phyloP scores from a whole-genome alignment of 1,140 invertebrate genomes.

The Trichonephila clavipes region DNA sequence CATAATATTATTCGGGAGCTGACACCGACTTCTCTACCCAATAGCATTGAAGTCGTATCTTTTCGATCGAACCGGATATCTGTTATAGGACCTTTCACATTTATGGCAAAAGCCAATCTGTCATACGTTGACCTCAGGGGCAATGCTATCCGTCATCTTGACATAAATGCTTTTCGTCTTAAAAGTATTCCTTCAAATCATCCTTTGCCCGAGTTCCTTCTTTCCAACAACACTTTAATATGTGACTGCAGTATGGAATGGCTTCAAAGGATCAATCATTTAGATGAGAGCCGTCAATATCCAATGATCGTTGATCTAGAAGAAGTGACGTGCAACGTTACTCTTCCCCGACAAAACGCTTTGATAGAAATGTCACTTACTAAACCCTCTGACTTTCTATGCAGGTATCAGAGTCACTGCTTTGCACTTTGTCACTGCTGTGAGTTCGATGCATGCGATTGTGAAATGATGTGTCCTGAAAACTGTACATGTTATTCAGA shows the following conservation, averaged over 20 bases:
- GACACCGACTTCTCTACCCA: constrained; percentile 87
- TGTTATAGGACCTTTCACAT: constrained; percentile 89
- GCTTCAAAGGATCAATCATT: constrained; percentile 89
- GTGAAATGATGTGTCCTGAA: constrained; percentile 95
- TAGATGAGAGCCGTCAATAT: constrained; percentile 87
- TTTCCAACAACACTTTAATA: constrained; percentile 92
- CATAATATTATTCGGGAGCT: constrained; percentile 90
- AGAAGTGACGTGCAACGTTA: constrained; percentile 87
- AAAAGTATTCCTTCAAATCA: constrained; percentile 80
- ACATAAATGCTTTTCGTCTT: constrained; percentile 88
- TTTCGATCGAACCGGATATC: constrained; percentile 91
- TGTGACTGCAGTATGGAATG: constrained; percentile 96
- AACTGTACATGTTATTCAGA: constrained; percentile 94
- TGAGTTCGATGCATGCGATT: constrained; percentile 96
- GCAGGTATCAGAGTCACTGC: constrained; percentile 94
- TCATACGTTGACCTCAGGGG: constrained; percentile 93
- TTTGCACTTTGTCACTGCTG: constrained; percentile 96
- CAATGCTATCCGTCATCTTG: constrained; percentile 90
- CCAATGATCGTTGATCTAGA: constrained; percentile 92
- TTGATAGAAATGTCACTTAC: constrained; percentile 83
- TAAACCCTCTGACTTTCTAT: constrained; percentile 91
- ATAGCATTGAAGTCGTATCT: constrained; percentile 89
- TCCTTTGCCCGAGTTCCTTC: constrained; percentile 90
- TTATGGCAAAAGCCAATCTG: constrained; percentile 90
- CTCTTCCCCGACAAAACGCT: constrained; percentile 75